phyloP scores from a whole-genome alignment of 2,113 vertebrate species.

The Pristiophorus japonicus region DNA sequence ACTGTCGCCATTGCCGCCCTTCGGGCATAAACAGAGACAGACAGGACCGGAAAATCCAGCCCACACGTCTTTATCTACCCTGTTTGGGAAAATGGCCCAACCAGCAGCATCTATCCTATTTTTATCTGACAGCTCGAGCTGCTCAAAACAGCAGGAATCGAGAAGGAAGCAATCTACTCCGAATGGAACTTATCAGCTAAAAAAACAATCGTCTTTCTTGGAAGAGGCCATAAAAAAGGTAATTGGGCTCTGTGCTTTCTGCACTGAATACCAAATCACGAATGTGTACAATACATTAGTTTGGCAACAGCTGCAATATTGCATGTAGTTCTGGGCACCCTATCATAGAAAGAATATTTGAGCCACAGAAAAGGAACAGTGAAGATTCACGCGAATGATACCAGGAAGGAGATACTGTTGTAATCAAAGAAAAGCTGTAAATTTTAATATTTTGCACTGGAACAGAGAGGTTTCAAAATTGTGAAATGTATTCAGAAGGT shows the following conservation, averaged over 20 bases:
- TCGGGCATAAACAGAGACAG: too few species aligned
- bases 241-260: not conserved
- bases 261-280: not conserved
- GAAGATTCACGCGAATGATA: not conserved
- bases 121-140: not conserved
- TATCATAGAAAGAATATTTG: too few species aligned
- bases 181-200: not conserved
- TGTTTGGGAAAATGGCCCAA: not conserved
- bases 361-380: not conserved
- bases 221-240: not conserved
- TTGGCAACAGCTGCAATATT: not conserved
- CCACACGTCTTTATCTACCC: not conserved
- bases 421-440: not conserved
- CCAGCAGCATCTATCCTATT: not conserved
- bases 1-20: too few species aligned
- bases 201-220: not conserved
- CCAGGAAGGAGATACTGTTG: not conserved
- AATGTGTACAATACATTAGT: not conserved
- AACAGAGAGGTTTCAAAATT: not conserved
- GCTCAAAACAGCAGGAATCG: not conserved
- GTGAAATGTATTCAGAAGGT: not conserved
- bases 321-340: too few species aligned
- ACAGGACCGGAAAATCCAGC: too few species aligned
- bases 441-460: not conserved
- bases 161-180: not conserved